A percentile compares a stretch with the other conserved stretches of the same genome.
Evolutionary conservation across 1,140 invertebrate species (phyloP).

Genomic region (Seison nebaliae): DNA sequence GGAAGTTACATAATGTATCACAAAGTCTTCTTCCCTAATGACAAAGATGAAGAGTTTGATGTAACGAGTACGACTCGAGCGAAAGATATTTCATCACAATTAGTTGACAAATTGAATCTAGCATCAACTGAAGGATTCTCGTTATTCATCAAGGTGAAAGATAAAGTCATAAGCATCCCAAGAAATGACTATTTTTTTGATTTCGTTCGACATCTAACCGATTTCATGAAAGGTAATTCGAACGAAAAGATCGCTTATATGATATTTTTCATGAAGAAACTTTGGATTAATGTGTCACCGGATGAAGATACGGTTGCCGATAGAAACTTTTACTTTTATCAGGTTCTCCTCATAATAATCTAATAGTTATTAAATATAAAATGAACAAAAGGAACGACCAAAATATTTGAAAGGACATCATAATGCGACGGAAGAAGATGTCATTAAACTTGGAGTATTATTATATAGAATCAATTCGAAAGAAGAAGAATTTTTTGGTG

Average conservation of each 20-base stretch:
- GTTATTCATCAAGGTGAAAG: slow-evolving; percentile 99
- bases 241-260: slow-evolving; percentile 80
- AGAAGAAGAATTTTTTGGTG: too few relatives aligned
- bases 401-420: slow-evolving; percentile 57
- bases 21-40: slow-evolving; percentile 96
- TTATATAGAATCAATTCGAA: too few relatives aligned
- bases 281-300: slow-evolving; percentile 93
- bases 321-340: slow-evolving; percentile 64
- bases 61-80: slow-evolving; percentile 88
- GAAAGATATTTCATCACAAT: slow-evolving; percentile 90
- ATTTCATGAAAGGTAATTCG: slow-evolving; percentile 89
- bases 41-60: slow-evolving; percentile 90
- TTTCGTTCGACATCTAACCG: slow-evolving; percentile 84
- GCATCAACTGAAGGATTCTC: slow-evolving; percentile 64
- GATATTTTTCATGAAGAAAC: slow-evolving; percentile 98
- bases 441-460: slow-evolving; percentile 59
- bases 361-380: slow-evolving; percentile 4
- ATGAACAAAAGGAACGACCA: slow-evolving; percentile 50
- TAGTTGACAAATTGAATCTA: slow-evolving; percentile 48
- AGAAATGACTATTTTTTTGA: slow-evolving; percentile 99
- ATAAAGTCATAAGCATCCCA: slow-evolving; percentile 97
- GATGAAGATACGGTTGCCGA: slow-evolving; percentile 86
- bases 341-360: neutral
- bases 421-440: slow-evolving; percentile 43
- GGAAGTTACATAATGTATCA: slow-evolving; percentile 98